Evolutionary conservation across 2,888 invertebrate species (phyloP), one percentile per base, ranked within the genome.

Genomic region (Drosophila borealis): DNA sequence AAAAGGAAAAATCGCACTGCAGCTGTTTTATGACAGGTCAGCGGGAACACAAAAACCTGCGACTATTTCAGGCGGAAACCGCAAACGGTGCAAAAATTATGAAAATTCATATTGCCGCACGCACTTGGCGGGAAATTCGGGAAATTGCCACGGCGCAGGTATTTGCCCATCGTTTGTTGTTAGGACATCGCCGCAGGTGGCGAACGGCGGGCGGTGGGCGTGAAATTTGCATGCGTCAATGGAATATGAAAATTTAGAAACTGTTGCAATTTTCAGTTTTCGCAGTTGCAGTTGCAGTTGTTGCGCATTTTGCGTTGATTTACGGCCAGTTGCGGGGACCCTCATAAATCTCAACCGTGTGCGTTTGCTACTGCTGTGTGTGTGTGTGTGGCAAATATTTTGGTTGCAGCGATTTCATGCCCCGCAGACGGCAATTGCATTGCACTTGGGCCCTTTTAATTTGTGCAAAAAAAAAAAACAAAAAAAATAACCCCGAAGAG

Each of bases 61-160:
- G 45, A 51, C 57, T 55, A 68, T 57, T 54, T 46, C 69, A 57
- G 71, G 29, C 74, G 61, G 65, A 77, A 72, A 88, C 78, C 80
- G 83, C 88, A 78, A 67, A 80, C 77, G 67, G 70, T 74, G 87
- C 78, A 72, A 74, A 85, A 89, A 78, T 89, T 89, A 89, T 90
- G 89, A 89, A 90, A 83, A 82, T 89, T 89, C 81, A 90, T 89
- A 89, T 88, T 79, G 78, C 42, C 63, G 72, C 83, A 80, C 78
- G 88, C 88, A 88, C 81, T 80, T 83, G 83, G 78, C 71, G 66
- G 78, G 70, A 80, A 65, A 51, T 50, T 46, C 48, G 61, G 57
- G 53, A 60, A 65, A 71, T 78, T 63, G 45, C 34, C 67, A 63
- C 46, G 14, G 37, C 53, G 62, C 83, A 82, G 80, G 75, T 88